Evolutionary conservation across 2,113 vertebrate genomes (phyloP).

Genomic region (Gambusia holbrooki): DNA sequence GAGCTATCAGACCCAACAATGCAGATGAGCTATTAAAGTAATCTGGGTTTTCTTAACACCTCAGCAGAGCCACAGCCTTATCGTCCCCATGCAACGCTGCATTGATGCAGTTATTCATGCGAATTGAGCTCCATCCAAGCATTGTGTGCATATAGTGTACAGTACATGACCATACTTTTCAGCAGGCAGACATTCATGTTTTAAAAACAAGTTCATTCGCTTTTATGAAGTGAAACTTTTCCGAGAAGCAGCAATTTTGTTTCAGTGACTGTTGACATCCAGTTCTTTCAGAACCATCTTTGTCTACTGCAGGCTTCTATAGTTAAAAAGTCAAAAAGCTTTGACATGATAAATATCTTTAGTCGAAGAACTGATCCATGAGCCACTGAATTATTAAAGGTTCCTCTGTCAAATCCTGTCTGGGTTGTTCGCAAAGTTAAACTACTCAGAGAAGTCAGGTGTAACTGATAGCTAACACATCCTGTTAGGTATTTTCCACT

Average conservation of each 20-base stretch:
- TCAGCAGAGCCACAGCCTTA: background rate
- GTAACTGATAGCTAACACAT: background rate
- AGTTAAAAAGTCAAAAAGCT: background rate
- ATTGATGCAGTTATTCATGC: background rate
- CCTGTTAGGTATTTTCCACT: background rate
- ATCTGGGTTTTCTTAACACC: background rate
- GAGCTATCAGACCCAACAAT: too few species aligned
- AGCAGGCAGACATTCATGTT: background rate
- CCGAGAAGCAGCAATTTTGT: background rate
- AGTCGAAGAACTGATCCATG: slow-evolving; percentile 21
- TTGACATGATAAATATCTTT: slow-evolving; percentile 29
- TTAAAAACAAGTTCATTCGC: too few species aligned
- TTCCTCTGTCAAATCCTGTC: background rate
- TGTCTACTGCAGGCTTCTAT: background rate
- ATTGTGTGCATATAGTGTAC: background rate
- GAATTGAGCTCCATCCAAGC: background rate
- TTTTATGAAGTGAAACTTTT: background rate
- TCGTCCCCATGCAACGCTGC: background rate
- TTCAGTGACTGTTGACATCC: background rate
- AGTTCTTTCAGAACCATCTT: background rate
- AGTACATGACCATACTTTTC: background rate
- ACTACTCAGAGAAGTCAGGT: too few species aligned
- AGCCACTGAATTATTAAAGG: slow-evolving; percentile 24
- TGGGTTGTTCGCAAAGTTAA: too few species aligned
- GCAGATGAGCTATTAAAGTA: too few species aligned